These are phyloP conservation scores for Spodoptera frugiperda DNA, from an alignment of 1,140 invertebrate species.

Conservation along the genomic window DNA sequence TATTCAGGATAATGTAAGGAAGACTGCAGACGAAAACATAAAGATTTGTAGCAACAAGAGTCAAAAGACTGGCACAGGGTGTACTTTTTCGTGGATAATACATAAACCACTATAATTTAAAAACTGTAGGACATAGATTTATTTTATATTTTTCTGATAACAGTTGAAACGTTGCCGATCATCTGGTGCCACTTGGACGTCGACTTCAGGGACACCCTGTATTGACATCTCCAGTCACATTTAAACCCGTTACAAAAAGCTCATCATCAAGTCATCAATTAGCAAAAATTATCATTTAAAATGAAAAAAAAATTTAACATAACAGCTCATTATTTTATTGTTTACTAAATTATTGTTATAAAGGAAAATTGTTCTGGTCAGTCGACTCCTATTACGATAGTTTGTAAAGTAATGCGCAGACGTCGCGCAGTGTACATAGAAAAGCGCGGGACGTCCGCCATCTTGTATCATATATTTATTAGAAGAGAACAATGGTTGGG, in stretches of 20 bases:
- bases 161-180: no score
- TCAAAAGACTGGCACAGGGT: no score
- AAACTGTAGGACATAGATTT: no score
- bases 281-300: slow-evolving; percentile 46
- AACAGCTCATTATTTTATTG: slow-evolving; percentile 65
- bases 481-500: slow-evolving; percentile 55
- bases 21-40: no score
- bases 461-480: slow-evolving; percentile 78
- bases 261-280: slow-evolving; percentile 36
- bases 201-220: no score
- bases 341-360: slow-evolving; percentile 76
- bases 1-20: no score
- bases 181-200: no score
- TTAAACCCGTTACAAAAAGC: slow-evolving; percentile 8
- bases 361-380: slow-evolving; percentile 80
- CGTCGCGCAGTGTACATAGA: slow-evolving; percentile 69
- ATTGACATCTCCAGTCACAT: neutral
- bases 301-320: slow-evolving; percentile 48
- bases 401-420: slow-evolving; percentile 63
- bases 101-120: no score
- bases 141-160: no score
- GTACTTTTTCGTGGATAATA: no score
- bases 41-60: no score
- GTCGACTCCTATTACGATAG: slow-evolving; percentile 76
- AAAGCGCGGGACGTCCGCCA: slow-evolving; percentile 63